Conservation (phyloP, 2,797 vertebrate species). For the Erethizon dorsatum region DNA sequence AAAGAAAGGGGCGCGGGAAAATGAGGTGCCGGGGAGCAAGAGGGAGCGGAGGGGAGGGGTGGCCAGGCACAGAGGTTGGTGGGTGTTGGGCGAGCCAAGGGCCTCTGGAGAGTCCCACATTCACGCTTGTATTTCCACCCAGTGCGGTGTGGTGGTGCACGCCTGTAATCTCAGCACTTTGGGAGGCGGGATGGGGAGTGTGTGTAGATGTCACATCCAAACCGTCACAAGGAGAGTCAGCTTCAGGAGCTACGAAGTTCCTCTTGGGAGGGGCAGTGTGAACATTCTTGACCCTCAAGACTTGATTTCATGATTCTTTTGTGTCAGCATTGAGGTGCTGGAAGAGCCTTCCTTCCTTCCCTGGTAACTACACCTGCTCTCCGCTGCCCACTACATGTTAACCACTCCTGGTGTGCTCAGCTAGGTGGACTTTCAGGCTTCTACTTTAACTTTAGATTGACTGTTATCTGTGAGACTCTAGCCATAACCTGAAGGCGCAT, state of each 20-base stretch:
- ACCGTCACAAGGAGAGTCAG: not conserved
- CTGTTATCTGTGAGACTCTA: not conserved
- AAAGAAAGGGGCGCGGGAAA: not conserved
- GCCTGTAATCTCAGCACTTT: not conserved
- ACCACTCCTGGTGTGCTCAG: not conserved
- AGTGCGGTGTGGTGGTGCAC: not conserved
- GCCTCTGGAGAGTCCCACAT: not conserved
- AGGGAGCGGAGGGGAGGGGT: not conserved
- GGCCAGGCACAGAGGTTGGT: not conserved
- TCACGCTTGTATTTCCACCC: not conserved
- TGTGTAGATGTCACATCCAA: not conserved
- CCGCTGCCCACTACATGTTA: not conserved
- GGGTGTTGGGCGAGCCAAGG: not conserved
- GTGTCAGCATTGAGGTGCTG: not conserved
- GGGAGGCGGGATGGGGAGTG: not conserved
- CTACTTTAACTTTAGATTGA: not conserved
- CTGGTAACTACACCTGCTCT: not conserved
- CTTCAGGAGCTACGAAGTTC: constrained; percentile 28
- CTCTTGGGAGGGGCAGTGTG: not conserved
- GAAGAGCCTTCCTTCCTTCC: not conserved
- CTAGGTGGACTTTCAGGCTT: not conserved
- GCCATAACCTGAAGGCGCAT: not conserved
- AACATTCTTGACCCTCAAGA: not conserved
- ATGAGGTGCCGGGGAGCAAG: not conserved
- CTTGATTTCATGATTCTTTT: not conserved